Conservation (phyloP, 2,113 vertebrate species). For the Phocoena phocoena region DNA sequence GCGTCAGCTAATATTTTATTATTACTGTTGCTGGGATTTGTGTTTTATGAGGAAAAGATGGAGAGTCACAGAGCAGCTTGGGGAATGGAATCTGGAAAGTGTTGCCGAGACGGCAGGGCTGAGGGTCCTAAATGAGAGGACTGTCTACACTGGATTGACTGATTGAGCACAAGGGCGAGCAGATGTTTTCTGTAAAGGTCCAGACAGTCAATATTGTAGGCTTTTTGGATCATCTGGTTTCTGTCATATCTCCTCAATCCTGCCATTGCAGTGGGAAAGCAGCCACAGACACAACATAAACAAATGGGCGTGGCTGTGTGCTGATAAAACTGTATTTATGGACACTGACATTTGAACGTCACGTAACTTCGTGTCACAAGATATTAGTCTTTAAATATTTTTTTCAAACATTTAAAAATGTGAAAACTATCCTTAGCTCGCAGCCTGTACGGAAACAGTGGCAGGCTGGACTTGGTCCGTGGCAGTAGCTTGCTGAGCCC, state of each 20-base stretch:
- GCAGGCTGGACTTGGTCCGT: rapidly evolving
- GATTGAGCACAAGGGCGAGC: not conserved
- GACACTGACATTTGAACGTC: not conserved
- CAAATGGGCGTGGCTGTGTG: not conserved
- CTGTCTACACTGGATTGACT: not conserved
- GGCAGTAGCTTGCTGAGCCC: not conserved
- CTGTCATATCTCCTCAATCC: rapidly evolving
- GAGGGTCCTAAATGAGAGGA: not conserved
- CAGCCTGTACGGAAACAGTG: not conserved
- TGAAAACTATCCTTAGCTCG: not conserved
- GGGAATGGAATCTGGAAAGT: not conserved
- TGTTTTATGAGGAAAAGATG: not conserved
- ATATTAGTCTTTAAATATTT: not conserved
- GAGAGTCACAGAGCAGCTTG: not conserved
- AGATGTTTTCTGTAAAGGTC: not conserved
- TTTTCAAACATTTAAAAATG: not conserved
- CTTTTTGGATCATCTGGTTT: not conserved
- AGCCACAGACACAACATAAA: not conserved
- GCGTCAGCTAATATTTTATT: not conserved
- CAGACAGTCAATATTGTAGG: not conserved
- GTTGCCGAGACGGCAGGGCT: rapidly evolving
- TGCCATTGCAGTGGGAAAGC: not conserved
- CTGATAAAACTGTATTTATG: too few species aligned
- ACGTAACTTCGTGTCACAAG: not conserved
- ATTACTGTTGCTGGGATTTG: not conserved